Base-by-base conservation (phyloP, 2,113 vertebrate genomes). In the Psilopsiagon aurifrons region DNA sequence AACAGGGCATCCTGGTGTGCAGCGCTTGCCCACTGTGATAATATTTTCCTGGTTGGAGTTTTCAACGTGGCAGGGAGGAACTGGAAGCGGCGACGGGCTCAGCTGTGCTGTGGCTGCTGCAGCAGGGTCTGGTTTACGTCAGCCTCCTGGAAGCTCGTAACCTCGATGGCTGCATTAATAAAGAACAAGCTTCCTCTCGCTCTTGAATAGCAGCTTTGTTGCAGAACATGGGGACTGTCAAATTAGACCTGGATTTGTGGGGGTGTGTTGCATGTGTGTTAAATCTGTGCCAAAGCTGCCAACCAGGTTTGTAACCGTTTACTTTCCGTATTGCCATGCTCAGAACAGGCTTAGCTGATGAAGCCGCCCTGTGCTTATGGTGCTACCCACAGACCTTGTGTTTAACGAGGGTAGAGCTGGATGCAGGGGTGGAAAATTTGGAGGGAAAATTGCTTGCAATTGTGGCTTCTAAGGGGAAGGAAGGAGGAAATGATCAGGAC, bases 151-250 rank as follows among this genome's bases (percentile, higher is more conserved):
- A 41, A 94, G 92, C 93, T 93, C 19, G 14, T 76, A 94, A 93
- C 93, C 78, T 88, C 59, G 13, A 4, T 10, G 85, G 88, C 92
- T 92, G 9, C 22, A 1, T 86, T 88, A 94, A 91, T 31, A 76
- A 76, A 78, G 86, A 94, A 4, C 86, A 33, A 92, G 70, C 86
- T 95, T 93, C 88, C 94, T 85, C 91, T 93, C 1, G 17, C 69
- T 71, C 81, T 6, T 96, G 85, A 96, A 96, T 96, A 95, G 92
- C 86, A 85, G 94, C 95, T 96, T 96, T 97, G 92, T 95, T 94
- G 92, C 66, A 62, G 90, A 71, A 67, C 84, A 6, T 59, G 86
- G 83, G 73, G 22, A 84, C 94, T 94, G 95, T 95, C 95, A 92
- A 66, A 92, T 70, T 6, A 76, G 77, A 52, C 47, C 35, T 84